These are phyloP conservation scores for Siniperca undulata DNA, from an alignment of 2,797 vertebrate genomes.

Conservation along the genomic window DNA sequence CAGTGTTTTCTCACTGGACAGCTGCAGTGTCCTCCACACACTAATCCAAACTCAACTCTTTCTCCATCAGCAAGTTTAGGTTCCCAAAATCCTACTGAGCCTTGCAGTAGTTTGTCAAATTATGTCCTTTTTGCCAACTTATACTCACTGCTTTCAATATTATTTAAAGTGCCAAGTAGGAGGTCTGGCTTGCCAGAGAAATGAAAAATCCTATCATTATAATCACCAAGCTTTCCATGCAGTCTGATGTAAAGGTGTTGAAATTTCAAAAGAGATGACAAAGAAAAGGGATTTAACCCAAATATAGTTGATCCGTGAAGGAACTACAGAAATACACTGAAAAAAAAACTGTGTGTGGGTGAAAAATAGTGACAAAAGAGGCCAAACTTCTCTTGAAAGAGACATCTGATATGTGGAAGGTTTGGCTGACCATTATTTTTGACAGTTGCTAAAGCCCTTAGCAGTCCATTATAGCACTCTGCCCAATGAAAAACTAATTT, in stretches of 20 bases:
- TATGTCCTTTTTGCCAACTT: constrained; percentile 40
- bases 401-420: constrained; percentile 11
- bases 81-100: constrained; percentile 45
- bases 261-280: constrained; percentile 55
- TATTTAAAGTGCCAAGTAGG: constrained; percentile 38
- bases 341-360: constrained; percentile 29
- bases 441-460: constrained; percentile 32
- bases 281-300: constrained; percentile 52
- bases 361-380: constrained; percentile 18
- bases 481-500: constrained; percentile 20
- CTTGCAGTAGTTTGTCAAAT: constrained; percentile 57
- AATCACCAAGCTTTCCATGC: constrained; percentile 38
- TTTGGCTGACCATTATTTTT: constrained; percentile 24
- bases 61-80: constrained; percentile 55
- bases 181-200: constrained; percentile 42
- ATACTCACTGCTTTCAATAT: constrained; percentile 36
- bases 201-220: constrained; percentile 59
- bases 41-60: constrained; percentile 49
- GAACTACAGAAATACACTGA: constrained; percentile 48
- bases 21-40: constrained; percentile 27
- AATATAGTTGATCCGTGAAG: constrained; percentile 52
- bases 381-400: constrained; percentile 21
- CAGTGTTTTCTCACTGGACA: constrained; percentile 65
- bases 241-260: constrained; percentile 58
- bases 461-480: constrained; percentile 8